Evolutionary conservation across 2,797 vertebrate genomes (phyloP).

Genomic region (Anomalospiza imberbis): DNA sequence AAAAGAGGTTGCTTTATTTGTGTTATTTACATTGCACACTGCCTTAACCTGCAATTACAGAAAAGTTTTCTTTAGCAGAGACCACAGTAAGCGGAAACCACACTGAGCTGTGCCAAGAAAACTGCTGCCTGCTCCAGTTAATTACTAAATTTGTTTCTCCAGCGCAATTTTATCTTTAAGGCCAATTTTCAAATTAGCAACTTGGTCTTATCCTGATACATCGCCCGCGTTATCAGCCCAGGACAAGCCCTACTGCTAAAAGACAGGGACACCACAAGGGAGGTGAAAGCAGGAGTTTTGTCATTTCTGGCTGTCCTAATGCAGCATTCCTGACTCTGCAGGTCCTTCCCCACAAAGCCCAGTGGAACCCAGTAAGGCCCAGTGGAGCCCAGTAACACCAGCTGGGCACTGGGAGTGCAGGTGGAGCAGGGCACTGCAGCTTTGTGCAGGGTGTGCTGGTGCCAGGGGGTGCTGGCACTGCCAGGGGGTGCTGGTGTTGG

Average conservation of each 20-base stretch:
- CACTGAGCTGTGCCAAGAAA: slow-evolving; percentile 8
- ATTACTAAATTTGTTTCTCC: slow-evolving; percentile 10
- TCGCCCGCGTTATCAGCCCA: fast-evolving
- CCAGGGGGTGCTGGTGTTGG: fast-evolving
- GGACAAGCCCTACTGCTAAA: too few species aligned
- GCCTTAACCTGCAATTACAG: slow-evolving; percentile 27
- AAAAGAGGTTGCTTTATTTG: background rate
- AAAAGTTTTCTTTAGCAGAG: slow-evolving; percentile 44
- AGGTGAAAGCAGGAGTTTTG: background rate
- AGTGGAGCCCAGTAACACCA: background rate
- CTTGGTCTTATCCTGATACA: background rate
- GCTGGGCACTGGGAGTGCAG: fast-evolving
- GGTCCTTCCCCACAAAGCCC: background rate
- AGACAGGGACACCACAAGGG: too few species aligned
- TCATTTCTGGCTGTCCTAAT: background rate
- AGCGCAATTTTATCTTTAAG: slow-evolving; percentile 29
- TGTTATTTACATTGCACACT: slow-evolving; percentile 30
- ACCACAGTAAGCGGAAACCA: slow-evolving; percentile 47
- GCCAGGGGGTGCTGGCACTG: fast-evolving
- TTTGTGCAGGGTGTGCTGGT: too few species aligned
- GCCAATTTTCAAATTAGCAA: slow-evolving; percentile 45
- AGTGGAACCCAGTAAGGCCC: background rate
- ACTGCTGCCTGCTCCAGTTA: slow-evolving; percentile 4
- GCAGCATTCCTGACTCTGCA: fast-evolving
- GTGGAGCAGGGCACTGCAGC: background rate